Evolutionary conservation across 1,140 invertebrate genomes (phyloP).

Genomic region (Parasteatoda tepidariorum): DNA sequence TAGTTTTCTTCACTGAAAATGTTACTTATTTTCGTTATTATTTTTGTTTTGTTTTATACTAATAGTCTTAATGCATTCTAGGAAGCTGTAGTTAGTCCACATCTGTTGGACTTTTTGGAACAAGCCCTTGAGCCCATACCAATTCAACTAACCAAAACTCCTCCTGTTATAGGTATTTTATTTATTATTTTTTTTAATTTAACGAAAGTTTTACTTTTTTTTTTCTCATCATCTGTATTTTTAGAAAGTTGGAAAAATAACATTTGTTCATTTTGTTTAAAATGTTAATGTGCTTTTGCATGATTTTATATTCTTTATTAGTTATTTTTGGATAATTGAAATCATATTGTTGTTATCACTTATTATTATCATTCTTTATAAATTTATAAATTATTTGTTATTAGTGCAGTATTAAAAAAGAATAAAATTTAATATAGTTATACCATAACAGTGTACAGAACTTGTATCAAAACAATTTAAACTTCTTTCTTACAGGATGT

Average conservation of each 20-base stretch:
- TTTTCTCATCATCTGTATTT: too few relatives aligned
- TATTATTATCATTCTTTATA: too few relatives aligned
- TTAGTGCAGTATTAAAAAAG: too few relatives aligned
- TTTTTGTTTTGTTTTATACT: background rate
- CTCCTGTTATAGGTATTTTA: constrained; percentile 52
- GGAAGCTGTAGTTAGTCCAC: constrained; percentile 93
- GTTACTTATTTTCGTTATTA: background rate
- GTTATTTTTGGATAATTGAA: background rate
- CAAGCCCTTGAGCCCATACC: constrained; percentile 94
- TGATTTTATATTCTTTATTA: background rate
- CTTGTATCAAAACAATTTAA: too few relatives aligned
- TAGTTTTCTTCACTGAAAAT: background rate
- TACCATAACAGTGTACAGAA: too few relatives aligned
- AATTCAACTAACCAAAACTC: constrained; percentile 68
- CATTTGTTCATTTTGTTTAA: background rate
- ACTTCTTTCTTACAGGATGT: too few relatives aligned
- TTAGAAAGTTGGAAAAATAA: too few relatives aligned
- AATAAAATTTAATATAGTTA: too few relatives aligned
- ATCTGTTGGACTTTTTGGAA: constrained; percentile 93
- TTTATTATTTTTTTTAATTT: too few relatives aligned
- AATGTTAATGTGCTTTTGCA: too few relatives aligned
- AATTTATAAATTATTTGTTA: too few relatives aligned
- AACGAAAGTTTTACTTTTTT: too few relatives aligned
- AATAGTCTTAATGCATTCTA: background rate
- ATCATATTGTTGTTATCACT: background rate